Evolutionary conservation across 1,140 invertebrate genomes (phyloP).

Genomic region (Hormaphis cornu): DNA sequence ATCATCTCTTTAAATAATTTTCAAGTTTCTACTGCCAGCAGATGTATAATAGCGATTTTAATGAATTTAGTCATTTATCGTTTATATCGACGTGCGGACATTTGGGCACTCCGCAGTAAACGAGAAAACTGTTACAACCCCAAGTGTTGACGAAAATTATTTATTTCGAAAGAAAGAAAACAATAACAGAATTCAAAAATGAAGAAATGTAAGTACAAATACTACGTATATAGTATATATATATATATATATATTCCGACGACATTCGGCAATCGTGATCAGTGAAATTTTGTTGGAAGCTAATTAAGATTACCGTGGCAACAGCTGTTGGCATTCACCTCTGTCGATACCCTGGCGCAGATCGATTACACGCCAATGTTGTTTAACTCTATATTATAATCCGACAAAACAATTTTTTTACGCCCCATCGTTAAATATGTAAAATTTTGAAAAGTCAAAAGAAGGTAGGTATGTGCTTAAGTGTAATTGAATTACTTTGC

Average conservation of each 20-base stretch:
- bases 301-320: constrained; percentile 1
- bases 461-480: neutral
- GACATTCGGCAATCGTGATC: constrained; percentile 20
- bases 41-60: too few relatives aligned
- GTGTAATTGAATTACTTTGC: neutral
- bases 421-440: neutral
- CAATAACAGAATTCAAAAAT: neutral
- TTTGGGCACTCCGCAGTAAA: too few relatives aligned
- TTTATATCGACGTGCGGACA: too few relatives aligned
- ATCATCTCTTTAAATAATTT: too few relatives aligned
- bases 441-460: neutral
- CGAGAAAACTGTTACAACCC: too few relatives aligned
- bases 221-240: neutral
- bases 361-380: constrained; percentile 16
- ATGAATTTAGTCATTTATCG: too few relatives aligned
- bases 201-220: neutral
- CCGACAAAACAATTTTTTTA: neutral
- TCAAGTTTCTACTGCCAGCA: too few relatives aligned
- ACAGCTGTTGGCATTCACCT: neutral
- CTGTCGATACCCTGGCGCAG: too few relatives aligned
- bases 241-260: constrained; percentile 9
- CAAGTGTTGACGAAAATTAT: too few relatives aligned
- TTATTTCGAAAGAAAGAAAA: too few relatives aligned
- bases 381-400: constrained; percentile 15
- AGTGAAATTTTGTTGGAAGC: constrained; percentile 1